Conservation (phyloP, 1,140 invertebrate species). For the Neuroterus valhalla region DNA sequence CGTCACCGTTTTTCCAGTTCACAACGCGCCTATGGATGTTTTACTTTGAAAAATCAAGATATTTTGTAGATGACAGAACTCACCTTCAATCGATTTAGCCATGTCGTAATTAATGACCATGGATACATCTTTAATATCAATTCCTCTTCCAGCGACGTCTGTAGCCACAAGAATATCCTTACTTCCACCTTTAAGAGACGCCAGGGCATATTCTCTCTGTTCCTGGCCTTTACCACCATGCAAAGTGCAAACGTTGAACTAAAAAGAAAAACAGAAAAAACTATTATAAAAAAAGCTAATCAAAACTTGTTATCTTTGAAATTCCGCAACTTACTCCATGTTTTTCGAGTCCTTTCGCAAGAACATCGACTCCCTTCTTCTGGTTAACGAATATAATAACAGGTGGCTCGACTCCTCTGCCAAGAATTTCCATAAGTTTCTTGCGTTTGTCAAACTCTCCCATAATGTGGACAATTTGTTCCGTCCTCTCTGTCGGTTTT, state of each 20-base stretch:
- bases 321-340: constrained; percentile 81
- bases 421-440: constrained; percentile 91
- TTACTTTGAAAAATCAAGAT: constrained; percentile 19
- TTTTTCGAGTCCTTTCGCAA: constrained; percentile 98
- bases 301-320: neutral
- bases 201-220: constrained; percentile 98
- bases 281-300: constrained; percentile 11
- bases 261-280: constrained; percentile 49
- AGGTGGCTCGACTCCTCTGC: constrained; percentile 93
- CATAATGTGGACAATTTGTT: constrained; percentile 98
- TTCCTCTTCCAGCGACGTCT: constrained; percentile 99
- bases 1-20: too few species aligned
- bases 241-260: constrained; percentile 96
- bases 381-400: constrained; percentile 99
- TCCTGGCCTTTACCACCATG: constrained; percentile 99
- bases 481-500: constrained; percentile 97
- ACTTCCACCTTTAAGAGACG: constrained; percentile 93
- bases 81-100: constrained; percentile 98
- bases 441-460: constrained; percentile 95
- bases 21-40: too few species aligned
- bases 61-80: constrained; percentile 21
- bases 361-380: constrained; percentile 99
- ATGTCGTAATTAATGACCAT: constrained; percentile 99
- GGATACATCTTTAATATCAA: constrained; percentile 99
- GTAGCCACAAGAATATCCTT: constrained; percentile 99